Base-by-base conservation (phyloP, 2,888 invertebrate genomes). In the Phengaris arion region DNA sequence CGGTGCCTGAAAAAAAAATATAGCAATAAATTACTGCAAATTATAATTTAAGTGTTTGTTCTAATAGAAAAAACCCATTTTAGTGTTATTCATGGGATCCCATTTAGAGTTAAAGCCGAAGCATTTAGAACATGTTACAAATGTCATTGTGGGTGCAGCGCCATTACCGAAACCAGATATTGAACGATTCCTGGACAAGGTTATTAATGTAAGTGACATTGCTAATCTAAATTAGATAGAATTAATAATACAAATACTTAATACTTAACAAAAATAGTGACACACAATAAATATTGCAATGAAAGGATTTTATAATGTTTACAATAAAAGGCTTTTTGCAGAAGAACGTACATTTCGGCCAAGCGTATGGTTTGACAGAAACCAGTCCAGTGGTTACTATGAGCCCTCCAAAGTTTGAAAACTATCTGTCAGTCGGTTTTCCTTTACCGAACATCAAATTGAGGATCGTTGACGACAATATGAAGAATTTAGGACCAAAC, bases 321-420 rank as follows among this genome's bases (percentile, higher is more conserved):
- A 3, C 4, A 35, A 15, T 13, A 51, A n/a, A 7, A 72, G 75
- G 55, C 70, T 13, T 9, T 69, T 82, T 82, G 68, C 78, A 85
- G 85, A 79, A 77, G 4, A 78, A 81, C 9, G 46, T 84, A 2
- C 77, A 79, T 0, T 80, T 89, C 57, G 75, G 81, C n/a, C 87
- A 94, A 90, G 95, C 94, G 15, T 95, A 95, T 82, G 96, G 96
- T 13, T 89, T 96, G 87, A 95, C 96, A 0, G 96, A 96, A 85
- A 87, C 94, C 0, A 94, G 95, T 0, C 95, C 95, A 1, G 90
- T 94, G 8, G 85, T 92, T 0, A 83, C 94, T 7, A 76, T 91
- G 54, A 85, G 86, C 68, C 81, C 82, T 3, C 54, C 78, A 6
- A 82, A 82, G 0, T 78, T 54, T 55, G 78, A 79, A 2, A 77